Evolutionary conservation across 2,888 invertebrate genomes (phyloP), one percentile per base, ranked within the genome.

Genomic region (Nysson spinosus): DNA sequence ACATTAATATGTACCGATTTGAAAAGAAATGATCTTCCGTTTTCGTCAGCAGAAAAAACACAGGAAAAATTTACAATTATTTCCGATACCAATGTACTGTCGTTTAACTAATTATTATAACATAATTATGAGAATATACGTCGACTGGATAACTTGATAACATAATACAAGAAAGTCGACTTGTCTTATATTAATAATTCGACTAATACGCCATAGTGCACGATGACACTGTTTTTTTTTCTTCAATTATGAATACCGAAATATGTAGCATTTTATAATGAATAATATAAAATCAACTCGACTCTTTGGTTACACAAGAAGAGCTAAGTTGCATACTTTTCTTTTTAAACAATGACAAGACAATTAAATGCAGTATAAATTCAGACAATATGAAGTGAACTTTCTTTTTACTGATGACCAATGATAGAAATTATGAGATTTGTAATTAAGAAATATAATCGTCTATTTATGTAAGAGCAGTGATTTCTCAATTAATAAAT

Each of bases 291-390:
- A 67, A 70, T 47, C 61, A 64, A 43, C 37, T 65, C 52, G 40
- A 57, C 50, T 73, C 68, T 75, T 66, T 68, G 68, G 65, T 65
- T 68, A 68, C 51, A 65, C 62, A 55, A 65, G 42, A 40, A 63
- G 69, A 72, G 60, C 43, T 49, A 67, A 12, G 39, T 70, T 71
- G 61, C 49, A 61, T 62, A 56, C 34, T 65, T 66, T 61, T 47
- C 58, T 60, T 72, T 71, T 56, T 61, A 65, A 68, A 65, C 20
- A n/a, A 12, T 7, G 28, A 40, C 34, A 63, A 30, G 9, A 30
- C 9, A 28, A 46, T 54, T 63, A 57, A 68, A 60, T 60, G 47
- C 42, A 58, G 30, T 2, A 30, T 42, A 55, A 43, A 34, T n/a
- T 30, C 26, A 46, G 35, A 17, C 14, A 43, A 22, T 19, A 30